Base-by-base conservation (phyloP, 2,888 invertebrate species). In the Trichopoda pennipes region DNA sequence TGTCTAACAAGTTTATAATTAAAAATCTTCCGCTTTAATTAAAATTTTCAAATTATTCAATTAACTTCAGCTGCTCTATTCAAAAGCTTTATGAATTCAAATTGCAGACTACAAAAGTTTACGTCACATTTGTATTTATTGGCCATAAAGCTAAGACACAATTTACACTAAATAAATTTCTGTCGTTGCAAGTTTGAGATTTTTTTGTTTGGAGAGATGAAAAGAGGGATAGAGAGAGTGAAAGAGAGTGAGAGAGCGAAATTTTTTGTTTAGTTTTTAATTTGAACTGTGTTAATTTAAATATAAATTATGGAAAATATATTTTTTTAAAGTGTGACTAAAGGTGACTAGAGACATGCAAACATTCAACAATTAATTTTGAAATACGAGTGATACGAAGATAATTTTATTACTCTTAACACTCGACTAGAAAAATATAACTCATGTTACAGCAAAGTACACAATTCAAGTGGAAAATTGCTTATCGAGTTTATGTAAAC, bases 401-500 rank as follows among this genome's bases (percentile, higher is more conserved):
- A 4, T n/a, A 7, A 44, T n/a, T n/a, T 44, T 16, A 44, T 44
- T 6, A 44, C 2, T 44, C n/a, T 14, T 44, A 44, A 44, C 42
- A 44, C 42, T 2, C 3, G 42, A 12, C n/a, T 14, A 44, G 42
- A 44, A 44, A 38, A 14, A 44, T 44, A 44, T 12, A 38, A 38
- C 12, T 44, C 16, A n/a, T 14, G 42, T 44, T 44, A 4, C 4
- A 44, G 4, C 3, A 16, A 44, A 44, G 6, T 6, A 44, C 42
- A 44, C 42, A n/a, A 6, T 14, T 38, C 38, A 38, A 38, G 38
- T 44, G 16, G 19, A 47, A 73, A 44, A 32, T 55, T 55, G 17
- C 12, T 55, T 63, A 63, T 55, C 44, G 32, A 74, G 35, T 56
- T 56, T 56, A 32, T 44, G 7, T 7, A 28, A 23, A 35, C 64